A percentile compares a stretch with the other conserved stretches of the same genome.
Conservation (phyloP, 2,888 invertebrate species). For the Malachius bipustulatus region DNA sequence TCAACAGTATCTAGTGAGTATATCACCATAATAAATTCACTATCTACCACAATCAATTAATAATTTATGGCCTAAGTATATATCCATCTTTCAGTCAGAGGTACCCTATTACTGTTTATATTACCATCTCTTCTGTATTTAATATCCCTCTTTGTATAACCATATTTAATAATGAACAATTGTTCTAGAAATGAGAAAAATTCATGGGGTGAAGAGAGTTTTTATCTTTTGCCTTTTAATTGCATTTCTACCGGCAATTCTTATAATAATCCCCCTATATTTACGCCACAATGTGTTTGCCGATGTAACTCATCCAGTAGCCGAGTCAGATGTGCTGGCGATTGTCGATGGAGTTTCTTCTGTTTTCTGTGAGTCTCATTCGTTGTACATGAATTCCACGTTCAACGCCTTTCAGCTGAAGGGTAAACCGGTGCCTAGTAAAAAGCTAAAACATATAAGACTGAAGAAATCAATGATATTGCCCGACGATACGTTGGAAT, state of each 20-base stretch:
- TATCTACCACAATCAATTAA: no score
- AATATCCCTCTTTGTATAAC: no score
- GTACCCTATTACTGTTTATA: no score
- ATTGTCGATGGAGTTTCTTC: conserved; percentile 73
- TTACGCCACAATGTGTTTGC: conserved; percentile 64
- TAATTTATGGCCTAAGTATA: no score
- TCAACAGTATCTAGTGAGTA: no score
- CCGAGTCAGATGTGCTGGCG: conserved; percentile 75
- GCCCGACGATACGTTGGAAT: conserved; percentile 76
- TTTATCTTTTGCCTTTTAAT: conserved; percentile 66
- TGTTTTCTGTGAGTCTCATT: conserved; percentile 69
- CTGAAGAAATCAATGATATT: conserved; percentile 71
- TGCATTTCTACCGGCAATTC: conserved; percentile 58
- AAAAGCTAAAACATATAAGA: conserved; percentile 58
- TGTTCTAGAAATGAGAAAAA: conserved; percentile 40
- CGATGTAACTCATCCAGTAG: conserved; percentile 64
- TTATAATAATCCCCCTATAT: conserved; percentile 68
- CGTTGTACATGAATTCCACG: conserved; percentile 60
- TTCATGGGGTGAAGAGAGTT: conserved; percentile 71
- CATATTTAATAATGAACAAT: background rate
- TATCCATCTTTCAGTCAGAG: no score
- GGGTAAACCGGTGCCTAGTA: conserved; percentile 52
- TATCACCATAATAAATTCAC: no score
- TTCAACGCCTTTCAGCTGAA: conserved; percentile 38
- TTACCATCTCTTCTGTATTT: no score